These are phyloP conservation scores for Magallana ariakensis DNA, from an alignment of 1,140 invertebrate genomes.

Conservation along the genomic window DNA sequence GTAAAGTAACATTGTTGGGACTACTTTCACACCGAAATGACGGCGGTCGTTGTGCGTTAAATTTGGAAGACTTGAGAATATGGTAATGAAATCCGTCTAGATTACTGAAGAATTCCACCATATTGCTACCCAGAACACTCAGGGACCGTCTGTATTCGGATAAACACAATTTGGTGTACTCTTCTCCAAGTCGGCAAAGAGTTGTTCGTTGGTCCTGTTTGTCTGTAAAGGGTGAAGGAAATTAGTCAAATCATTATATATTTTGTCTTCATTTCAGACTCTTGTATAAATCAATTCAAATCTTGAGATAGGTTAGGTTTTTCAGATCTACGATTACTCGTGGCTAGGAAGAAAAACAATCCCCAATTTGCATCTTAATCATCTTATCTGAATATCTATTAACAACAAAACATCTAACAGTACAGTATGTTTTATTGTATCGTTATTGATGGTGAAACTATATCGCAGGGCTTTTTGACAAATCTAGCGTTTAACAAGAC, in stretches of 20 bases:
- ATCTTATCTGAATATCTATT: too few species aligned
- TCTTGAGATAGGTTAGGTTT: too few species aligned
- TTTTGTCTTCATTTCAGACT: too few species aligned
- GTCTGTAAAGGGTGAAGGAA: background rate
- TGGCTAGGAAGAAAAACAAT: too few species aligned
- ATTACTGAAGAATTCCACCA: constrained; percentile 77
- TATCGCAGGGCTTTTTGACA: background rate
- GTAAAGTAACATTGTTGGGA: constrained; percentile 73
- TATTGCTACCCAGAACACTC: constrained; percentile 74
- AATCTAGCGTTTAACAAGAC: background rate
- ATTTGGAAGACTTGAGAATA: constrained; percentile 70
- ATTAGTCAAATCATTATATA: too few species aligned
- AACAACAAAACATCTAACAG: constrained; percentile 5
- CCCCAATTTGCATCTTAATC: too few species aligned
- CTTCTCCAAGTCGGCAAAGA: constrained; percentile 60
- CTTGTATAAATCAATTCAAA: too few species aligned
- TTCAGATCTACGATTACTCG: too few species aligned
- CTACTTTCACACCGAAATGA: constrained; percentile 82
- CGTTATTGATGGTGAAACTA: background rate
- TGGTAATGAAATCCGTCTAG: constrained; percentile 78
- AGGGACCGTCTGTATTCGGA: constrained; percentile 75
- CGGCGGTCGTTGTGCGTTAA: constrained; percentile 72
- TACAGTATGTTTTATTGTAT: background rate
- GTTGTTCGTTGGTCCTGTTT: background rate
- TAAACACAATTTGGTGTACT: constrained; percentile 73